Conservation (phyloP, 2,888 invertebrate species). For the Philonicus albiceps region DNA sequence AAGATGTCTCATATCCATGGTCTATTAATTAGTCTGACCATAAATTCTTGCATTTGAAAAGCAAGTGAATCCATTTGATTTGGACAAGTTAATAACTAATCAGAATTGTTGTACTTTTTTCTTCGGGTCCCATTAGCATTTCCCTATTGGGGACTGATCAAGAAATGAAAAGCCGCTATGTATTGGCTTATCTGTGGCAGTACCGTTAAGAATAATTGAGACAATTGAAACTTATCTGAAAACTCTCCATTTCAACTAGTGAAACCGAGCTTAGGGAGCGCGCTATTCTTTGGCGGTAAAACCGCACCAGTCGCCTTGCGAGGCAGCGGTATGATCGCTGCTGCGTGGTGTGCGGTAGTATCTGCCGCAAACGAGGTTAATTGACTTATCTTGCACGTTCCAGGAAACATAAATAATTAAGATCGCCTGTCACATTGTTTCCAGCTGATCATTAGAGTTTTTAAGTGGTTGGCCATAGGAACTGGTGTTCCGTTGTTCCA, state of each 20-base stretch:
- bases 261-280: background rate
- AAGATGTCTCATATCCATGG: background rate
- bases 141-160: background rate
- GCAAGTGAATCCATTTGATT: background rate
- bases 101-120: background rate
- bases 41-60: background rate
- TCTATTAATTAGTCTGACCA: background rate
- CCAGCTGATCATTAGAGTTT: background rate
- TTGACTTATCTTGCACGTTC: conserved; percentile 12
- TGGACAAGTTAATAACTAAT: background rate
- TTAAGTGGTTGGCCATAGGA: background rate
- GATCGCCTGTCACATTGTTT: conserved; percentile 18
- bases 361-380: conserved; percentile 9
- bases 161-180: background rate
- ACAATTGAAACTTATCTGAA: background rate
- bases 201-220: background rate
- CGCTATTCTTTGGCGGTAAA: background rate
- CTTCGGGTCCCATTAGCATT: background rate
- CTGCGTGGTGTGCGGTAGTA: background rate
- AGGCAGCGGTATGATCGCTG: background rate
- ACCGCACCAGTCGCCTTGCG: background rate
- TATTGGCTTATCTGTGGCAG: background rate
- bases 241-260: conserved; percentile 12
- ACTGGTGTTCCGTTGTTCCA: background rate
- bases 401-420: conserved; percentile 18